Conservation (phyloP, 2,797 vertebrate species). For the Karalla daura region DNA sequence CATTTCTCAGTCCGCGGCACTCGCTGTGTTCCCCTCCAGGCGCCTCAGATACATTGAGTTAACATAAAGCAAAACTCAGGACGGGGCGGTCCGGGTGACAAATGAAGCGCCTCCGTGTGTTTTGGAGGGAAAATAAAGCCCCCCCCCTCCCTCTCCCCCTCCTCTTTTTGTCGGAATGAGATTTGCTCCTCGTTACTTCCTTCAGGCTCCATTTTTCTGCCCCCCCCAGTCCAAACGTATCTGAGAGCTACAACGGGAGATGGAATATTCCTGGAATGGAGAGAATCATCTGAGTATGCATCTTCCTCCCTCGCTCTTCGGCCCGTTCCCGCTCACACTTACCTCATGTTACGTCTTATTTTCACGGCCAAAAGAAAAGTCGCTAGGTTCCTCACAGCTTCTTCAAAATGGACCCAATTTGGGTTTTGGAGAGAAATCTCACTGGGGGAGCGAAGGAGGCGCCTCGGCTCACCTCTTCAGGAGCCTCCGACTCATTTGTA, state of each 20-base stretch:
- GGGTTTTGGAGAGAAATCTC: conserved; percentile 48
- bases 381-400: conserved; percentile 35
- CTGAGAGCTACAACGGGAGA: conserved; percentile 51
- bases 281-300: conserved; percentile 57
- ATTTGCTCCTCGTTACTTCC: conserved; percentile 64
- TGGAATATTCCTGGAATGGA: conserved; percentile 59
- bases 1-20: conserved; percentile 66
- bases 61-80: conserved; percentile 79
- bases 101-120: conserved; percentile 74
- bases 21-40: conserved; percentile 70
- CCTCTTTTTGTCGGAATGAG: conserved; percentile 69
- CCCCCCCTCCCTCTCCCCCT: no score
- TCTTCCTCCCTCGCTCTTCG: conserved; percentile 56
- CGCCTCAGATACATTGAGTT: conserved; percentile 75
- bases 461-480: conserved; percentile 35
- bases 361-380: conserved; percentile 61
- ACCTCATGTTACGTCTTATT: conserved; percentile 68
- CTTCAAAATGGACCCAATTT: conserved; percentile 72
- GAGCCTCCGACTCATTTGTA: conserved; percentile 63
- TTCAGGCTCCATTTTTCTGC: conserved; percentile 48
- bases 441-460: conserved; percentile 61
- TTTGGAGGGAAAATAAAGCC: conserved; percentile 74
- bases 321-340: conserved; percentile 55
- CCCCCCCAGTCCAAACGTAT: conserved; percentile 50
- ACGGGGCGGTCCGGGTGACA: conserved; percentile 68